Evolutionary conservation across 2,113 vertebrate genomes (phyloP), one percentile per base, ranked within the genome.

Genomic region (Motacilla tschutschensis): DNA sequence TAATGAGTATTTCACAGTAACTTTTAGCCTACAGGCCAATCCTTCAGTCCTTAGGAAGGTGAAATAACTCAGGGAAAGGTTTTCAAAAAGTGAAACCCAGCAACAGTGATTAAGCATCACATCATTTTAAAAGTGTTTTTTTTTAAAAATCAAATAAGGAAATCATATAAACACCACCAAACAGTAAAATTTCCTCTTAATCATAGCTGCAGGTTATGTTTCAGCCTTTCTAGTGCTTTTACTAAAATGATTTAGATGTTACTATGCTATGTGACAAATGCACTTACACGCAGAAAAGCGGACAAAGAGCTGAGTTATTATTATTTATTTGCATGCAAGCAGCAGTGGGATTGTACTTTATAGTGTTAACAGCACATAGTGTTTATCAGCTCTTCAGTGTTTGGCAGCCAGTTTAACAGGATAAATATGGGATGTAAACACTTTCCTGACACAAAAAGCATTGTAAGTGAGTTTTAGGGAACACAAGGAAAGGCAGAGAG

Each of bases 251-350:
- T 92, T 93, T 92, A 93, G 66, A 74, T 48, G 50, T 75, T 75
- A 54, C 67, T 35, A 6, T 17, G 14, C 53, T 82, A 82, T 11
- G 17, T 31, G 36, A 87, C 81, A 91, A 90, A 82, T 17, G 64
- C 75, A 54, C 74, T 91, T 79, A 62, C 40, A 77, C 13, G 6
- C 44, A 0, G 0, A 77, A 85, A 87, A 88, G 88, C 12, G 0
- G 87, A 73, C 75, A 82, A 76, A 66, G 33, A 90, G 69, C 72
- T 51, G 51, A 70, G 60, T 66, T 92, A 25, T 70, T 85, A 26
- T 86, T 94, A 92, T 85, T 93, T 92, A 91, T 90, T 86, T 91
- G 84, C 87, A 85, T 50, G 72, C 60, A 26, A 79, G 78, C 57
- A 88, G 92, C 92, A 79, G 53, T 35, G 75, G 88, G 93, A 83